These are phyloP conservation scores for Drosophila sordidula DNA, from an alignment of 2,888 invertebrate genomes.

Conservation along the genomic window DNA sequence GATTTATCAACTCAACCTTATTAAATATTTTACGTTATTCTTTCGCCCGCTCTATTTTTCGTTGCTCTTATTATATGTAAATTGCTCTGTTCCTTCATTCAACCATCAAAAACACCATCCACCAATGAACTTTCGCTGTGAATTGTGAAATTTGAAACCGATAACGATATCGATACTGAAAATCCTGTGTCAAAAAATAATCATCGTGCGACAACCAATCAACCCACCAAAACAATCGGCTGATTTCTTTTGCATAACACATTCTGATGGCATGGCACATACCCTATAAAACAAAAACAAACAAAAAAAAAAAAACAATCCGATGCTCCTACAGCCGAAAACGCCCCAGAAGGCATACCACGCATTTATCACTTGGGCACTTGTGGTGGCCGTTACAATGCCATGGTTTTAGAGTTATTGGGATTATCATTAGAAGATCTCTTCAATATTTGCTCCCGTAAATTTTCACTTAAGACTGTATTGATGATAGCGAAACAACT, in stretches of 20 bases:
- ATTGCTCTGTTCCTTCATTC: slow-evolving; percentile 55
- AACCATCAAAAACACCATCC: slow-evolving; percentile 45
- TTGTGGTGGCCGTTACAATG: slow-evolving; percentile 99
- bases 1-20: slow-evolving; percentile 49
- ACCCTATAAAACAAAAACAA: slow-evolving; percentile 31
- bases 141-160: slow-evolving; percentile 31
- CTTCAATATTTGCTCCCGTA: slow-evolving; percentile 99
- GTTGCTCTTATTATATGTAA: slow-evolving; percentile 48
- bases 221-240: slow-evolving; percentile 41
- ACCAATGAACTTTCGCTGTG: slow-evolving; percentile 39
- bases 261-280: slow-evolving; percentile 70
- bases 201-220: slow-evolving; percentile 43
- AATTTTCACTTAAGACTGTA: slow-evolving; percentile 99
- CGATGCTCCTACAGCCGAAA: slow-evolving; percentile 74
- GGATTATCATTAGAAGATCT: slow-evolving; percentile 99
- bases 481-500: slow-evolving; percentile 99
- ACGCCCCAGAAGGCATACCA: slow-evolving; percentile 95
- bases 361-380: slow-evolving; percentile 99
- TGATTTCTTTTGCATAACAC: slow-evolving; percentile 56
- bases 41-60: slow-evolving; percentile 50
- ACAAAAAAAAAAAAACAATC: slow-evolving; percentile 24
- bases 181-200: slow-evolving; percentile 5
- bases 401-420: slow-evolving; percentile 99
- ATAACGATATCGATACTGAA: slow-evolving; percentile 23
- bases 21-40: slow-evolving; percentile 33